phyloP scores from a whole-genome alignment of 2,113 vertebrate species.

The Dipodomys spectabilis region DNA sequence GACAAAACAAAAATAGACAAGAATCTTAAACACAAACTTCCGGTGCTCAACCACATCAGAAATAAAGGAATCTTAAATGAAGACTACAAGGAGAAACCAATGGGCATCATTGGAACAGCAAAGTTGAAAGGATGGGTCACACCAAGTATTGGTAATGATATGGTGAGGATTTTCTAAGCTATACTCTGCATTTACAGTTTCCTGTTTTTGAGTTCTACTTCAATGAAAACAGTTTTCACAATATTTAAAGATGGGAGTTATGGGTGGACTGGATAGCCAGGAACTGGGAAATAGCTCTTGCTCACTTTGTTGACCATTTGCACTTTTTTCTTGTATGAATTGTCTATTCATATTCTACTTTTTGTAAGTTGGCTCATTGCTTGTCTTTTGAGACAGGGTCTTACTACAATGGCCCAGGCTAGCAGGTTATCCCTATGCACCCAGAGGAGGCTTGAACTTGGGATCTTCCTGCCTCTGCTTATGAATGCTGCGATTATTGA shows the following conservation, averaged over 20 bases:
- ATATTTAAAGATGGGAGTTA: neutral
- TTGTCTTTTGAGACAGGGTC: neutral
- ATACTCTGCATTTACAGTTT: neutral
- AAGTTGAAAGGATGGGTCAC: neutral
- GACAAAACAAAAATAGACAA: neutral
- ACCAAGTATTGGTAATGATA: rapidly evolving
- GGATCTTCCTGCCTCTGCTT: neutral
- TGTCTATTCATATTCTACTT: neutral
- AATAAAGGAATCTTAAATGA: neutral
- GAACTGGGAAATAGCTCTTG: neutral
- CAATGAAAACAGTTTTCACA: neutral
- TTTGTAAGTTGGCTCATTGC: neutral
- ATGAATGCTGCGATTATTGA: no score
- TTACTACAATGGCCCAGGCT: neutral
- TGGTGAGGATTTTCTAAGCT: neutral
- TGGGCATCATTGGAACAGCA: neutral
- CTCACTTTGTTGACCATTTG: neutral
- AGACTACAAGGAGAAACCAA: neutral
- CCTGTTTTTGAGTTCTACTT: neutral
- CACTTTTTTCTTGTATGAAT: neutral
- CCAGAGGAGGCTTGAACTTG: neutral
- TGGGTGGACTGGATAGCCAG: neutral
- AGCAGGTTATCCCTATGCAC: no score
- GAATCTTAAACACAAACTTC: neutral
- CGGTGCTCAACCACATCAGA: neutral